Conservation (phyloP, 2,888 invertebrate species). For the Euplagia quadripunctaria region DNA sequence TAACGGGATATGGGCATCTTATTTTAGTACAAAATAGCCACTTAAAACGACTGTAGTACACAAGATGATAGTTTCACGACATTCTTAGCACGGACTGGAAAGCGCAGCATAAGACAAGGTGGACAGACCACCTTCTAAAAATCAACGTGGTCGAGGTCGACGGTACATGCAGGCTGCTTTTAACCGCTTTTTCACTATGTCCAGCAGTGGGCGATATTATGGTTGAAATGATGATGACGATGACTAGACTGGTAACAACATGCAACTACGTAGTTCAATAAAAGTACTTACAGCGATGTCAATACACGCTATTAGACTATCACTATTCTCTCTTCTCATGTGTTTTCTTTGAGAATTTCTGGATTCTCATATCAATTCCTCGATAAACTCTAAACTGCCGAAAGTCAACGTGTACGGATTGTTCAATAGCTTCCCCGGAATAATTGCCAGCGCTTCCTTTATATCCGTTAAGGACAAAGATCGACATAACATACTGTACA, state of each 20-base stretch:
- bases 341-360: background rate
- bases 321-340: background rate
- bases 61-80: too few species aligned
- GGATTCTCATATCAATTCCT: constrained; percentile 5
- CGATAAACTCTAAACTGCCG: background rate
- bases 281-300: background rate
- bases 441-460: constrained; percentile 50
- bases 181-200: too few species aligned
- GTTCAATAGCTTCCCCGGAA: constrained; percentile 46
- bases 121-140: too few species aligned
- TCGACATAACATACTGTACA: background rate
- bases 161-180: too few species aligned
- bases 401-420: constrained; percentile 46
- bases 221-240: too few species aligned
- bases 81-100: too few species aligned
- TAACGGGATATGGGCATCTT: background rate
- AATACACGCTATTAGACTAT: too few species aligned
- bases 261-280: background rate
- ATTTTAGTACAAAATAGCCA: too few species aligned
- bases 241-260: background rate
- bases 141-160: too few species aligned
- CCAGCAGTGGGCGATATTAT: too few species aligned
- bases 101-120: too few species aligned
- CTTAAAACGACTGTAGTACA: too few species aligned
- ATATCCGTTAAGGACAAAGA: constrained; percentile 5